Evolutionary conservation across 2,113 vertebrate species (phyloP).

Genomic region (Irena cyanogastra): DNA sequence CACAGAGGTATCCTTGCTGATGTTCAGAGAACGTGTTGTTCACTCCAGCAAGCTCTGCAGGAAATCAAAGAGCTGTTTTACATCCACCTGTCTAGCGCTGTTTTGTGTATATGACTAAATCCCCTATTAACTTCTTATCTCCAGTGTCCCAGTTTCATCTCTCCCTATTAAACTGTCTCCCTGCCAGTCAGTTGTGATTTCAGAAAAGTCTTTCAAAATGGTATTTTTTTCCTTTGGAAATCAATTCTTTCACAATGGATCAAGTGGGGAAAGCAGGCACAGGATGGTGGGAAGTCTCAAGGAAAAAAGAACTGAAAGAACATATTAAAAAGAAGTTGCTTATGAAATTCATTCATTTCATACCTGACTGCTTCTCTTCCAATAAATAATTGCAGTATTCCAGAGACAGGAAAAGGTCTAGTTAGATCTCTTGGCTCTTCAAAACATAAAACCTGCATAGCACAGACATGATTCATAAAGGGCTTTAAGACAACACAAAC

Average conservation of each 20-base stretch:
- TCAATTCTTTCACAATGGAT: neutral
- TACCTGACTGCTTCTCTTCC: neutral
- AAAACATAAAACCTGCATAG: neutral
- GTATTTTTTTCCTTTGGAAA: neutral
- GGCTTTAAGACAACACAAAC: neutral
- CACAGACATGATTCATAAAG: neutral
- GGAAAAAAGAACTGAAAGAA: neutral
- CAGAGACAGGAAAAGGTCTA: neutral
- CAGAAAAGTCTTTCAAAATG: neutral
- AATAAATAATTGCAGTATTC: neutral
- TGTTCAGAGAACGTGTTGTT: neutral
- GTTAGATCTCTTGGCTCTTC: neutral
- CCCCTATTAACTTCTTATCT: neutral
- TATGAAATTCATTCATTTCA: neutral
- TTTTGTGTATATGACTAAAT: neutral
- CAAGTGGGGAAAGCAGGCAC: neutral
- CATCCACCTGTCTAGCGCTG: neutral
- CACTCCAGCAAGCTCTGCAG: neutral
- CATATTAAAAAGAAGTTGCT: neutral
- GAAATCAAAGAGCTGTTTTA: neutral
- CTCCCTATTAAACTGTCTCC: neutral
- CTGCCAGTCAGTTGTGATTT: neutral
- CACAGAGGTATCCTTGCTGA: neutral
- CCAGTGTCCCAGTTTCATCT: conserved; percentile 1
- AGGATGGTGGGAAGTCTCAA: neutral